These are phyloP conservation scores for Yponomeuta malinellus DNA, from an alignment of 2,888 invertebrate genomes.

Conservation along the genomic window DNA sequence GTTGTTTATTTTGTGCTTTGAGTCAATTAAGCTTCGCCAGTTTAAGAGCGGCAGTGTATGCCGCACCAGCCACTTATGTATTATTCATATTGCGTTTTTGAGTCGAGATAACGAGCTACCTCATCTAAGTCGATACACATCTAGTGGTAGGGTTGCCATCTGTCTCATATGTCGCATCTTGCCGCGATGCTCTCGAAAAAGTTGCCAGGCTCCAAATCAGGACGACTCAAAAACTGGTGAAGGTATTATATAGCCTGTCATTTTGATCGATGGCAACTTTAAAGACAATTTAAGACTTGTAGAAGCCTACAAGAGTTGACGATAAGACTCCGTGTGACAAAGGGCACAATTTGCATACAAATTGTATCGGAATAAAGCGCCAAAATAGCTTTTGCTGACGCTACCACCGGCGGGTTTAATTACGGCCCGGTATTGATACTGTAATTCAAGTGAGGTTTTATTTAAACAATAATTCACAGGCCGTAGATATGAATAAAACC, in stretches of 20 bases:
- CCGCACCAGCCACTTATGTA: constrained; percentile 64
- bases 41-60: constrained; percentile 61
- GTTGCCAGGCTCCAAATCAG: background rate
- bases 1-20: constrained; percentile 18
- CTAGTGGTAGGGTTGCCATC: constrained; percentile 37
- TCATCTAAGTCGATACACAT: constrained; percentile 68
- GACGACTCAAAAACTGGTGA: background rate
- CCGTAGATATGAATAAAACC: constrained; percentile 40
- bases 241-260: background rate
- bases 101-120: constrained; percentile 65
- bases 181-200: background rate
- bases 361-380: constrained; percentile 2
- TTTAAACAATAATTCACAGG: constrained; percentile 52
- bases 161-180: constrained; percentile 10
- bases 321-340: background rate
- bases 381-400: constrained; percentile 21
- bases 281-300: background rate
- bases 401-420: constrained; percentile 42
- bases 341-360: constrained; percentile 9
- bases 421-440: constrained; percentile 44
- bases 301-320: background rate
- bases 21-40: constrained; percentile 73
- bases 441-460: constrained; percentile 54
- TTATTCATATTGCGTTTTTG: constrained; percentile 75
- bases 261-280: background rate